Conservation (phyloP, 2,113 vertebrate genomes). For the Pandion haliaetus region DNA sequence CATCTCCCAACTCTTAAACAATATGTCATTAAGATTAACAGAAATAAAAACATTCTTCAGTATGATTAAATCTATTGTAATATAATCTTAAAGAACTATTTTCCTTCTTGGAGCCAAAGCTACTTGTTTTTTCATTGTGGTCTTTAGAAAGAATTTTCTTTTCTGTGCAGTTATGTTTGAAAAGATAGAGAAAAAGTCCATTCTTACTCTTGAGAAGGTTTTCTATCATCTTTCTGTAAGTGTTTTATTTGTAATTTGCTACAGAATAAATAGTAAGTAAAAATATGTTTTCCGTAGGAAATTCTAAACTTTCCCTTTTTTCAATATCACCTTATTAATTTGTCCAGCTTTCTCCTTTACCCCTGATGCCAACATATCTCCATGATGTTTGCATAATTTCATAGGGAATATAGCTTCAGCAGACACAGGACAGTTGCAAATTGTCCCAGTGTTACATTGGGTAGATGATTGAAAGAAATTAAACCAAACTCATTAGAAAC, state of each 20-base stretch:
- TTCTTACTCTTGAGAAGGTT: neutral
- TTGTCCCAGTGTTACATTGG: neutral
- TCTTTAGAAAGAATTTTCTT: neutral
- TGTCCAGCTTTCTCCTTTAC: neutral
- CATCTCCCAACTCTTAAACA: neutral
- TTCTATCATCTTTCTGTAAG: neutral
- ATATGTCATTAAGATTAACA: neutral
- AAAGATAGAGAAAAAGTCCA: neutral
- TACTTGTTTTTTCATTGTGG: neutral
- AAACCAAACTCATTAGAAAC: neutral
- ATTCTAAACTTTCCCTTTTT: neutral
- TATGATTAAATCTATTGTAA: neutral
- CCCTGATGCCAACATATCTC: rapidly evolving
- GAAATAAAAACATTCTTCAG: neutral
- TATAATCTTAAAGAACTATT: neutral
- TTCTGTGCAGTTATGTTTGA: neutral
- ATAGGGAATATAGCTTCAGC: neutral
- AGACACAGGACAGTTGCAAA: neutral
- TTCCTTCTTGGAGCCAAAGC: neutral
- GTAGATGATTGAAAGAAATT: neutral
- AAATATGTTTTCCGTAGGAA: neutral
- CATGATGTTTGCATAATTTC: neutral
- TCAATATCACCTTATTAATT: neutral
- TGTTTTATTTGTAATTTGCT: neutral
- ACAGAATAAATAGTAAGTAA: neutral